phyloP scores from a whole-genome alignment of 2,797 vertebrate genomes.

The Syndactyla subalaris region DNA sequence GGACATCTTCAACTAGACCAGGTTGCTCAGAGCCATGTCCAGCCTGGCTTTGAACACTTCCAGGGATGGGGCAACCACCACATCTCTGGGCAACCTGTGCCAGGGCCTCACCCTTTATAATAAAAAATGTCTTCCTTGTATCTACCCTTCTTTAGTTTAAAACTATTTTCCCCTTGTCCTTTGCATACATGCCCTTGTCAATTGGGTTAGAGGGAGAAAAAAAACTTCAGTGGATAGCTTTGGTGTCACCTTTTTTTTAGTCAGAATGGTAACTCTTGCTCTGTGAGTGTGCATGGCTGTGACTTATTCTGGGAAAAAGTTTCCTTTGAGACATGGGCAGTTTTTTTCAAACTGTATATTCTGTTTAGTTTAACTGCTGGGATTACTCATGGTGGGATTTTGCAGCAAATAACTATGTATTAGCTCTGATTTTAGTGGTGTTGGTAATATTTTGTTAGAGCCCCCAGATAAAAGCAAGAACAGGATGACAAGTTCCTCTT shows the following conservation, averaged over 20 bases:
- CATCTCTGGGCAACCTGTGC: not conserved
- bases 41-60: not conserved
- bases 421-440: not conserved
- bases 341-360: not conserved
- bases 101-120: not conserved
- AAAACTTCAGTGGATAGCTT: not conserved
- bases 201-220: fast-evolving
- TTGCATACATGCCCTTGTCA: fast-evolving
- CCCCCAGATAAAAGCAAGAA: not conserved
- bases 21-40: not conserved
- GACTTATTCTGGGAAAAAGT: not conserved
- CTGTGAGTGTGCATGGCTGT: not conserved
- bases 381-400: not conserved
- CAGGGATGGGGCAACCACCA: not conserved
- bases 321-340: not conserved
- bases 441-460: not conserved
- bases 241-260: not conserved
- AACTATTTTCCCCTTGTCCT: not conserved
- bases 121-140: not conserved
- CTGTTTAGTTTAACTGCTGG: not conserved
- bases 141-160: not conserved
- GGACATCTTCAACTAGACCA: not conserved
- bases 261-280: not conserved
- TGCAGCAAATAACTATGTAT: not conserved
- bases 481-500: not conserved